Evolutionary conservation across 2,113 vertebrate species (phyloP).

Genomic region (Lathamus discolor): DNA sequence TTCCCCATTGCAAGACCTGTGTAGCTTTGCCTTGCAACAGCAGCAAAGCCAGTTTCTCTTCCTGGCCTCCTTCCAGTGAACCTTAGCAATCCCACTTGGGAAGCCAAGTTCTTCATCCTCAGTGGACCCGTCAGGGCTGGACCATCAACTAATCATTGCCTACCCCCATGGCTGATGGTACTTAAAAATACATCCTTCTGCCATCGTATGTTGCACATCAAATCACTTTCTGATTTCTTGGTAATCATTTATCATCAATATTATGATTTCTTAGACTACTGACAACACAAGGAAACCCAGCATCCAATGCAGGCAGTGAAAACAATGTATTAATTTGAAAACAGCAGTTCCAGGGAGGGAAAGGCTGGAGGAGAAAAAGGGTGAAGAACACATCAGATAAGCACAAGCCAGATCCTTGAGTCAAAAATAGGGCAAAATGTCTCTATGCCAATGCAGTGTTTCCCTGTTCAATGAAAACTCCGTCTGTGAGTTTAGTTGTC

Average conservation of each 20-base stretch:
- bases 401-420: background rate
- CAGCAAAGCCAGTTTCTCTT: background rate
- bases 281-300: background rate
- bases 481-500: background rate
- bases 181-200: background rate
- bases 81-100: background rate
- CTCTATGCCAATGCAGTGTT: background rate
- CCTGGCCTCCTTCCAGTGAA: background rate
- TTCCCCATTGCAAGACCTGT: accelerated
- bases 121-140: background rate
- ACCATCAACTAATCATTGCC: background rate
- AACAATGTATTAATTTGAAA: background rate
- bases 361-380: background rate
- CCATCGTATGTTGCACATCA: background rate
- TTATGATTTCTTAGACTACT: background rate
- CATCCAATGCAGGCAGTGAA: background rate
- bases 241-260: background rate
- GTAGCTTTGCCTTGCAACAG: background rate
- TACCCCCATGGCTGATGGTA: accelerated
- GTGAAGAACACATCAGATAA: background rate
- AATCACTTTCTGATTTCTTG: background rate
- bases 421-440: background rate
- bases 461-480: background rate
- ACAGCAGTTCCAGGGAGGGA: background rate
- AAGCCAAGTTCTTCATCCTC: background rate